Conservation (phyloP, 1,140 invertebrate genomes). For the Halyomorpha halys region DNA sequence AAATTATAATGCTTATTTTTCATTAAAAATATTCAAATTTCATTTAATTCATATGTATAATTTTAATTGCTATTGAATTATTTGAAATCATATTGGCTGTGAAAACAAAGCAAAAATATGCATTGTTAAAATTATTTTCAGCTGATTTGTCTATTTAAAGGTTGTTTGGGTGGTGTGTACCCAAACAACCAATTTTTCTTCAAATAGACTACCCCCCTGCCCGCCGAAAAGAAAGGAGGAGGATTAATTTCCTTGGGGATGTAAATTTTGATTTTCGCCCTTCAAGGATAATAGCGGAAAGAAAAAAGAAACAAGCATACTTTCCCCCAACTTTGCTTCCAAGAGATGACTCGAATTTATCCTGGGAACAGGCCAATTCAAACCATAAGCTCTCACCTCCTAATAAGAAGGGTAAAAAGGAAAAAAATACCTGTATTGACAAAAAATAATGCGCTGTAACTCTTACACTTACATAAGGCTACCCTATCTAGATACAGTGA, state of each 20-base stretch:
- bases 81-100: conserved; percentile 3
- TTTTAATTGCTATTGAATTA: conserved; percentile 4
- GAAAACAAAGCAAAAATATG: background rate
- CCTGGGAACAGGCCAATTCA: background rate
- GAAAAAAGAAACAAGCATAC: conserved; percentile 43
- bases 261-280: conserved; percentile 11
- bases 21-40: background rate
- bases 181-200: conserved; percentile 10
- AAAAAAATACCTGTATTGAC: conserved; percentile 8
- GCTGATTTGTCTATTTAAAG: conserved; percentile 9
- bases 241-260: too few relatives aligned
- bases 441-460: background rate
- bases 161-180: conserved; percentile 18
- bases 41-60: conserved; percentile 12
- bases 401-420: conserved; percentile 2
- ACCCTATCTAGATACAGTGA: too few relatives aligned
- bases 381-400: background rate
- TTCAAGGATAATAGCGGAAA: conserved; percentile 1
- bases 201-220: conserved; percentile 3
- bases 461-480: too few relatives aligned
- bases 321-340: background rate
- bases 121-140: conserved; percentile 13
- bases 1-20: too few relatives aligned
- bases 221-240: conserved; percentile 2
- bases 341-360: conserved; percentile 12